These are phyloP conservation scores for Ptycholaimellus sp. DNA, from an alignment of 2,888 invertebrate genomes.

Conservation along the genomic window DNA sequence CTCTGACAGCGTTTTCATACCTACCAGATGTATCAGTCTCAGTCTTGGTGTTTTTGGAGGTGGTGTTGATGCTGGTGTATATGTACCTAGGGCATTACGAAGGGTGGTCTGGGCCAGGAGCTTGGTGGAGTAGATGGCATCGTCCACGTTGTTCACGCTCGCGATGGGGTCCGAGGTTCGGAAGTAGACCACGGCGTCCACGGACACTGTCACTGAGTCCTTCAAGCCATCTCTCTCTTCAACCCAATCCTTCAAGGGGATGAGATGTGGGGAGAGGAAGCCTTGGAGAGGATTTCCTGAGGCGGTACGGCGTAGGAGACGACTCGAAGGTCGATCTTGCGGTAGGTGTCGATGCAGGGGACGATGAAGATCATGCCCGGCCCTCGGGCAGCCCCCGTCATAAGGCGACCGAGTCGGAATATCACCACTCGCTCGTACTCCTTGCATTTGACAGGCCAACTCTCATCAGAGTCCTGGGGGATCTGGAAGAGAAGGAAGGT, in stretches of 20 bases:
- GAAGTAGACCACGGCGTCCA: conserved; percentile 22
- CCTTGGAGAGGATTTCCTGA: conserved; percentile 25
- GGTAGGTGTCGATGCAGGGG: conserved; percentile 68
- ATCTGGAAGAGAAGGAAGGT: neutral
- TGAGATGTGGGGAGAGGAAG: too few relatives aligned
- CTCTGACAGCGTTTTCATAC: conserved; percentile 80
- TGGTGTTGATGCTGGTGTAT: too few relatives aligned
- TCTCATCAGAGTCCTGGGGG: too few relatives aligned
- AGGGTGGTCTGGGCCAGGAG: conserved; percentile 32
- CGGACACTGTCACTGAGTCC: conserved; percentile 22
- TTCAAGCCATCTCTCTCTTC: too few relatives aligned
- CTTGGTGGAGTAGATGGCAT: conserved; percentile 45
- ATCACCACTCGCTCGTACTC: conserved; percentile 52
- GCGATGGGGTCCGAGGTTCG: conserved; percentile 19
- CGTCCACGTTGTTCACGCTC: conserved; percentile 27
- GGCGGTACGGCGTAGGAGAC: conserved; percentile 25
- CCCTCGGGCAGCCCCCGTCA: conserved; percentile 50
- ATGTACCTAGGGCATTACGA: conserved; percentile 51
- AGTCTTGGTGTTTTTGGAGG: too few relatives aligned
- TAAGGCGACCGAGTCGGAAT: conserved; percentile 54
- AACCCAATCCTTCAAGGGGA: too few relatives aligned
- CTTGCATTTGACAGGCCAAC: conserved; percentile 15
- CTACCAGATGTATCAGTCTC: too few relatives aligned
- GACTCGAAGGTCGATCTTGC: conserved; percentile 61
- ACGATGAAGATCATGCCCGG: conserved; percentile 71